These are phyloP conservation scores for Epirrhoe alternata DNA, from an alignment of 2,888 invertebrate genomes.

Conservation along the genomic window DNA sequence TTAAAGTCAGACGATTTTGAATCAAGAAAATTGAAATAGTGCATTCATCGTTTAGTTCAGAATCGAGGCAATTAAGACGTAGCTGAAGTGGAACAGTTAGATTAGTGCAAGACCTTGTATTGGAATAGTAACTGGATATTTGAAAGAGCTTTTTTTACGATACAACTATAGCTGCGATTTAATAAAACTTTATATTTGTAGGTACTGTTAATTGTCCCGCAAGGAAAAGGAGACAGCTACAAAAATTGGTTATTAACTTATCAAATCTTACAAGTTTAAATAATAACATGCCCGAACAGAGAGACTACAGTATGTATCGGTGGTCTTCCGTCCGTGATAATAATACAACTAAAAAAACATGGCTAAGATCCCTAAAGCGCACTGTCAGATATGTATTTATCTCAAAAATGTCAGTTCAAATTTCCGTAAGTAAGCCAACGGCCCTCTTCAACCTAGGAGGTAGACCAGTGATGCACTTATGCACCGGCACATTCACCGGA, in stretches of 20 bases:
- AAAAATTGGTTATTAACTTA: no score
- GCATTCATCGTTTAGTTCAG: conserved; percentile 68
- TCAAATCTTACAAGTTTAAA: no score
- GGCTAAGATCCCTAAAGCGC: no score
- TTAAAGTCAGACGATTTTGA: conserved; percentile 32
- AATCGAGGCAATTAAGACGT: conserved; percentile 71
- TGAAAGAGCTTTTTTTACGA: neutral
- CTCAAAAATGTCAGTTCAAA: neutral
- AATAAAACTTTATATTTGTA: no score
- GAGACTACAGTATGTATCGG: no score
- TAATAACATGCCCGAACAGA: no score
- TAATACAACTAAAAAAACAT: no score
- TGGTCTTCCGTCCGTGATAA: no score
- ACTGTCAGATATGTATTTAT: no score
- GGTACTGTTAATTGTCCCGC: no score
- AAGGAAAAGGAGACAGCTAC: no score
- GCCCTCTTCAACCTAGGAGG: conserved; percentile 21
- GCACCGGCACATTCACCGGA: conserved; percentile 77
- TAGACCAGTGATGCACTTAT: conserved; percentile 69
- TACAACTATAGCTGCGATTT: no score
- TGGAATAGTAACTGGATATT: neutral
- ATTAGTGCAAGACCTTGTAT: neutral
- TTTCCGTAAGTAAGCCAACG: conserved; percentile 12
- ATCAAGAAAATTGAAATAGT: conserved; percentile 66
- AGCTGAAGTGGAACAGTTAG: conserved; percentile 39